Conservation (phyloP, 2,888 invertebrate genomes). For the Agrypnus murinus region DNA sequence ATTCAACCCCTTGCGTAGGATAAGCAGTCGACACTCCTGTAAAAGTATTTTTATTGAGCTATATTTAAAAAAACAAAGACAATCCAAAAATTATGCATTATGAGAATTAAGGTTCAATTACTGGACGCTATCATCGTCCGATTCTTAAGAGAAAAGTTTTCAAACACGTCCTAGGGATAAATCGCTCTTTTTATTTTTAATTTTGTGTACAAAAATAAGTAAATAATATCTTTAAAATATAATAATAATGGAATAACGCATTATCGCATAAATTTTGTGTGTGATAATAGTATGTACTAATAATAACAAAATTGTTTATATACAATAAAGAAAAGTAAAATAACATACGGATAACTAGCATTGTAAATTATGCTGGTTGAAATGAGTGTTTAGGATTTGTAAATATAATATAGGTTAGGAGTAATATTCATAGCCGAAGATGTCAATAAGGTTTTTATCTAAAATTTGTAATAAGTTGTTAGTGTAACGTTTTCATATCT, state of each 20-base stretch:
- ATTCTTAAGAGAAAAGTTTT: slow-evolving; percentile 27
- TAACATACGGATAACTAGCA: slow-evolving; percentile 43
- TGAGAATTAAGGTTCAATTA: slow-evolving; percentile 29
- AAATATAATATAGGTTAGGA: slow-evolving; percentile 54
- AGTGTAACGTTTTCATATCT: slow-evolving; percentile 49
- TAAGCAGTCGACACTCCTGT: slow-evolving; percentile 43
- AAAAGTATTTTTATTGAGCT: slow-evolving; percentile 47
- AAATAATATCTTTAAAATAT: slow-evolving; percentile 28
- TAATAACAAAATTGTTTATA: slow-evolving; percentile 45
- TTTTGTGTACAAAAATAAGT: slow-evolving; percentile 48
- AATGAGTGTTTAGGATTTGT: slow-evolving; percentile 52
- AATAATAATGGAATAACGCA: slow-evolving; percentile 35
- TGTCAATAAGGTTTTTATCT: slow-evolving; percentile 57
- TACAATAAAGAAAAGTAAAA: slow-evolving; percentile 30
- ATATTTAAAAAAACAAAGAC: slow-evolving; percentile 45
- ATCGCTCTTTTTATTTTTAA: slow-evolving; percentile 35
- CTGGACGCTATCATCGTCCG: slow-evolving; percentile 20
- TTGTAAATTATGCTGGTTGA: slow-evolving; percentile 44
- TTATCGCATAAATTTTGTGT: slow-evolving; percentile 51
- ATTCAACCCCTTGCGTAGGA: slow-evolving; percentile 47
- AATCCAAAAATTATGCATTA: slow-evolving; percentile 42
- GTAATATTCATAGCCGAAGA: slow-evolving; percentile 50
- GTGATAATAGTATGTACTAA: slow-evolving; percentile 49
- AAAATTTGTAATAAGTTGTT: slow-evolving; percentile 52
- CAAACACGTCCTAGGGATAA: slow-evolving; percentile 46